Conservation (phyloP, 2,888 invertebrate genomes). For the Leptinotarsa haldemani region DNA sequence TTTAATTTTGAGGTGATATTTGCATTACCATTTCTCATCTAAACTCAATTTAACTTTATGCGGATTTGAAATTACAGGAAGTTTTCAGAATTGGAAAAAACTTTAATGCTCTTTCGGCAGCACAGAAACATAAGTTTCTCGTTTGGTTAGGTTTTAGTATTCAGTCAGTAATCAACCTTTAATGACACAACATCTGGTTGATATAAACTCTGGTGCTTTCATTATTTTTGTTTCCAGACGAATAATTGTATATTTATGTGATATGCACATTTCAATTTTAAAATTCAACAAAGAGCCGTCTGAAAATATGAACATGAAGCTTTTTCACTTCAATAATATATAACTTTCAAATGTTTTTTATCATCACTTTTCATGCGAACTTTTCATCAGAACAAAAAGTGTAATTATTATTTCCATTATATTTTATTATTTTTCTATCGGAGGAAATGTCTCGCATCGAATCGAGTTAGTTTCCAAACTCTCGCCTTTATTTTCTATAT, state of each 20-base stretch:
- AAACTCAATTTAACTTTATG: constrained; percentile 9
- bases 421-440: neutral
- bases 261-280: too few relatives aligned
- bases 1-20: constrained; percentile 3
- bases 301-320: too few relatives aligned
- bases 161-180: neutral
- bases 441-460: neutral
- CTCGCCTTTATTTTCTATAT: neutral
- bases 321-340: too few relatives aligned
- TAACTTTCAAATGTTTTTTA: too few relatives aligned
- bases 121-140: neutral
- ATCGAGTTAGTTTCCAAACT: neutral
- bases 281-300: too few relatives aligned
- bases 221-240: too few relatives aligned
- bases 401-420: neutral
- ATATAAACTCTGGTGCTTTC: too few relatives aligned
- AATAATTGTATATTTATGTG: too few relatives aligned
- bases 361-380: too few relatives aligned
- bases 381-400: neutral
- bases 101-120: neutral
- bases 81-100: constrained; percentile 12
- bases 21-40: constrained; percentile 5
- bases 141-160: neutral
- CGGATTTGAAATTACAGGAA: constrained; percentile 3
- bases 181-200: too few relatives aligned